phyloP scores from a whole-genome alignment of 1,140 invertebrate genomes.

The Ostrea edulis region DNA sequence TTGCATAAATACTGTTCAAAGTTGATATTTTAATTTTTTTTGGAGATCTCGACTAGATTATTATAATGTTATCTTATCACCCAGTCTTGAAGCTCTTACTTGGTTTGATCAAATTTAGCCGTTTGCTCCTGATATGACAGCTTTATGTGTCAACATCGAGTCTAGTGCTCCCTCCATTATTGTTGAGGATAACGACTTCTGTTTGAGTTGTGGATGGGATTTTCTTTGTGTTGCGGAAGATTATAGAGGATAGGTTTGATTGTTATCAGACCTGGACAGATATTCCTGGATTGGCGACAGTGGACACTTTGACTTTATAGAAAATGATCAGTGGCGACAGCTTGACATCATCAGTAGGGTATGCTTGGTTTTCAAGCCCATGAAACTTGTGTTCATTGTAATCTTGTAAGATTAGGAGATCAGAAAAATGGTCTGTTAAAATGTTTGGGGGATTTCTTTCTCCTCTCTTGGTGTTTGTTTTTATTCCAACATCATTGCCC shows the following conservation, averaged over 20 bases:
- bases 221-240: background rate
- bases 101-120: background rate
- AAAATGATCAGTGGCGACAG: background rate
- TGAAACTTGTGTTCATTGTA: no score
- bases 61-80: slow-evolving; percentile 9
- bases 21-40: background rate
- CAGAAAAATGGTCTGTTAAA: no score
- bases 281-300: background rate
- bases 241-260: background rate
- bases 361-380: background rate
- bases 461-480: no score
- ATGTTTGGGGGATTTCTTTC: no score
- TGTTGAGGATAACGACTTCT: background rate
- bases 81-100: background rate
- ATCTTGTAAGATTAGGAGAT: no score
- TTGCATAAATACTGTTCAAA: background rate
- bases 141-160: background rate
- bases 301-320: background rate
- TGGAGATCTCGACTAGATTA: background rate
- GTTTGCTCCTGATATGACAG: background rate
- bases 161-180: background rate
- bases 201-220: background rate
- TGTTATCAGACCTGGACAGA: background rate
- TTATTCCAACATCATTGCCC: no score
- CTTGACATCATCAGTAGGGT: background rate